Evolutionary conservation across 1,140 invertebrate genomes (phyloP).

Genomic region (Drosophila sulfurigaster): DNA sequence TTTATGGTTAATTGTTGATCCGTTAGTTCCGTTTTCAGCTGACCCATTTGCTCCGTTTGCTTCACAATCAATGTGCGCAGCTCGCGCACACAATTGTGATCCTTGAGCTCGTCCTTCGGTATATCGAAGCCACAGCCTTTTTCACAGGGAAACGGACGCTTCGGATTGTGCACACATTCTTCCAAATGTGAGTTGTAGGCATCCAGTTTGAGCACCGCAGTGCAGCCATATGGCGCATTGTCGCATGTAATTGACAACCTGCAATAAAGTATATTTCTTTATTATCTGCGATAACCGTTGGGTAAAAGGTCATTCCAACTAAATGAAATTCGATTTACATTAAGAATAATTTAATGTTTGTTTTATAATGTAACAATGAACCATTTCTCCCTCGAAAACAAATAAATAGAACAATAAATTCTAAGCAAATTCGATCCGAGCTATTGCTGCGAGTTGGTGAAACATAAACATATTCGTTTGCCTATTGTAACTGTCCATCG

Average conservation of each 20-base stretch:
- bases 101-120: constrained; percentile 97
- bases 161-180: constrained; percentile 97
- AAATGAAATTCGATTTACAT: too few relatives aligned
- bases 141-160: constrained; percentile 96
- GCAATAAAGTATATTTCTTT: neutral
- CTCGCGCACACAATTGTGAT: constrained; percentile 97
- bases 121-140: constrained; percentile 96
- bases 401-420: too few relatives aligned
- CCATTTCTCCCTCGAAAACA: too few relatives aligned
- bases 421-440: too few relatives aligned
- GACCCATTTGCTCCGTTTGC: constrained; percentile 93
- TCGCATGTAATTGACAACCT: constrained; percentile 96
- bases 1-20: constrained; percentile 95
- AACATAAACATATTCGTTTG: too few relatives aligned
- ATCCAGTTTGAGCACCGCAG: constrained; percentile 93
- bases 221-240: constrained; percentile 95
- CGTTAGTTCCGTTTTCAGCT: constrained; percentile 93
- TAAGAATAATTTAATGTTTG: too few relatives aligned
- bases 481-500: too few relatives aligned
- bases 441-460: too few relatives aligned
- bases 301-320: too few relatives aligned
- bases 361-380: too few relatives aligned
- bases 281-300: neutral
- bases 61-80: constrained; percentile 93
- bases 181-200: constrained; percentile 92